These are phyloP conservation scores for Thermophis baileyi DNA, from an alignment of 2,113 vertebrate genomes.

Conservation along the genomic window DNA sequence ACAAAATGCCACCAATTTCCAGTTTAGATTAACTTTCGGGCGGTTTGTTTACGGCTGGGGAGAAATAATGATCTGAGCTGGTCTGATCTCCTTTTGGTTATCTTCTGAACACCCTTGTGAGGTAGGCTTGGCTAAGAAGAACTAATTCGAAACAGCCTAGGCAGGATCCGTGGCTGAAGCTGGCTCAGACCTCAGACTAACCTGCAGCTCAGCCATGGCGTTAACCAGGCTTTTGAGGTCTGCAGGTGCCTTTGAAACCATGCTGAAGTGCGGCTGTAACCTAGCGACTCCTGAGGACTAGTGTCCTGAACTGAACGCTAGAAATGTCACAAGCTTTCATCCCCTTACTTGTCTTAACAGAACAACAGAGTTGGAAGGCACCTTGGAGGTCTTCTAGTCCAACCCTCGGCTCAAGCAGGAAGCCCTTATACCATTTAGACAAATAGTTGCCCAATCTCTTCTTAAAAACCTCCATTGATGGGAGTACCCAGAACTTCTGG, in stretches of 20 bases:
- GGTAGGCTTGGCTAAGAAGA: neutral
- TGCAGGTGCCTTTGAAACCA: neutral
- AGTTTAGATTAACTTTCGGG: neutral
- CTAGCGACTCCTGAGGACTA: neutral
- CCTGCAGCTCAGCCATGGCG: neutral
- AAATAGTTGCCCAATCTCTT: neutral
- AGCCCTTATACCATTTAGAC: neutral
- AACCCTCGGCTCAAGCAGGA: too few relatives aligned
- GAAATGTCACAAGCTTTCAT: neutral
- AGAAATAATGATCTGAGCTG: neutral
- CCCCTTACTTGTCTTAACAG: neutral
- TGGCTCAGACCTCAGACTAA: neutral
- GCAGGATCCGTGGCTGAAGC: neutral
- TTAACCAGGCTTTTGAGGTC: neutral
- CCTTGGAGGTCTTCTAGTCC: too few relatives aligned
- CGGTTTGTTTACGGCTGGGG: neutral
- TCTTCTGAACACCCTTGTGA: neutral
- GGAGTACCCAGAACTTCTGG: neutral
- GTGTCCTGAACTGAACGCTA: neutral
- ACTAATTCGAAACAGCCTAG: neutral
- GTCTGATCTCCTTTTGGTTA: neutral
- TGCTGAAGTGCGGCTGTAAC: neutral
- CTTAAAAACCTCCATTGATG: too few relatives aligned
- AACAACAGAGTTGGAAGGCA: neutral
- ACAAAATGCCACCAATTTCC: neutral